Conservation (phyloP, 2,113 vertebrate species). For the Stigmatopora argus region DNA sequence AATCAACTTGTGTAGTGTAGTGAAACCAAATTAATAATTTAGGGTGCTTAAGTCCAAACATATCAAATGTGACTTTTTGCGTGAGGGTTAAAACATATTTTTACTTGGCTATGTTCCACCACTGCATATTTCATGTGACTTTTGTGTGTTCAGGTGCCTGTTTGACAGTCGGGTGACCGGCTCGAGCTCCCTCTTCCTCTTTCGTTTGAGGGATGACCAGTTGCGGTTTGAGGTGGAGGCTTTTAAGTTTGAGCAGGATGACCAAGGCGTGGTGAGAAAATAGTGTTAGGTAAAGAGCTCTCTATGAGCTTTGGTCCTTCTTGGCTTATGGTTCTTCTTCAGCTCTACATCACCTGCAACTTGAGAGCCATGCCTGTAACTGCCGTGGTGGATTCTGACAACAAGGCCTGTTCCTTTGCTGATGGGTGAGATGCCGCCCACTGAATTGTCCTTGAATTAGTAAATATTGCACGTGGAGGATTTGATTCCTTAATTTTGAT, state of each 20-base stretch:
- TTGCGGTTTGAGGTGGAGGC: constrained; percentile 56
- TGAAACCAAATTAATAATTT: background rate
- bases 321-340: background rate
- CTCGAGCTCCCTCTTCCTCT: constrained; percentile 52
- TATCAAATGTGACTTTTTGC: background rate
- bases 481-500: no score
- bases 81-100: background rate
- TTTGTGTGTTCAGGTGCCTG: constrained; percentile 43
- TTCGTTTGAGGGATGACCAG: constrained; percentile 26
- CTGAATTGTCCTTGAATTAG: background rate
- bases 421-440: constrained; percentile 31
- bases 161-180: constrained; percentile 48
- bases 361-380: constrained; percentile 33
- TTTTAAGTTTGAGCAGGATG: constrained; percentile 50
- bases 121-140: background rate
- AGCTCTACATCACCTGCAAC: constrained; percentile 58
- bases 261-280: constrained; percentile 28
- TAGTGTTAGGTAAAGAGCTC: background rate
- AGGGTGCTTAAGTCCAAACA: background rate
- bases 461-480: no score
- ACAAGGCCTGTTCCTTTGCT: constrained; percentile 60
- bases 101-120: background rate
- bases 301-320: background rate
- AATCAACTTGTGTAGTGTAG: background rate
- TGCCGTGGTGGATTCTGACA: constrained; percentile 7